Evolutionary conservation across 1,140 invertebrate genomes (phyloP).

Genomic region (Saccostrea cuccullata): DNA sequence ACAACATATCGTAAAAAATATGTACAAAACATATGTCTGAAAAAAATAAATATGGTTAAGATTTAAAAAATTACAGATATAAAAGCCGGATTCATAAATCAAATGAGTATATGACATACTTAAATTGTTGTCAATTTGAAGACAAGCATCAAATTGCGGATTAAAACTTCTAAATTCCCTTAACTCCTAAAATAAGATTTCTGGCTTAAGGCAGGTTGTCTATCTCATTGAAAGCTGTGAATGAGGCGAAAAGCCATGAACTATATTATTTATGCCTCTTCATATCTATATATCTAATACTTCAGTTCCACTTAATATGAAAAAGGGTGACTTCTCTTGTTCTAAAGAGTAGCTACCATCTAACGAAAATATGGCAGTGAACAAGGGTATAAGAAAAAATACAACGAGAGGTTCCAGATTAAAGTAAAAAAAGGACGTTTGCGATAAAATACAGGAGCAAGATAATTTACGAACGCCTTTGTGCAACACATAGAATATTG

Average conservation of each 20-base stretch:
- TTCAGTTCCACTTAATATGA: constrained; percentile 36
- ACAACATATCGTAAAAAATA: not conserved
- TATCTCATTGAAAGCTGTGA: constrained; percentile 5
- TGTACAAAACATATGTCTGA: not conserved
- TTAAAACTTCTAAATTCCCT: not conserved
- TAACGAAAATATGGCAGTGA: not conserved
- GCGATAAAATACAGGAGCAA: not conserved
- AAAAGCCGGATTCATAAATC: not conserved
- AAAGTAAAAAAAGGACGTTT: constrained; percentile 7
- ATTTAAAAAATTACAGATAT: not conserved
- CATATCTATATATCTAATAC: constrained; percentile 15
- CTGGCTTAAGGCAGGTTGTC: not conserved
- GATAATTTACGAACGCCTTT: constrained; percentile 13
- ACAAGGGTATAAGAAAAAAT: not conserved
- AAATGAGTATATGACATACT: not conserved
- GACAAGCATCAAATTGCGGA: not conserved
- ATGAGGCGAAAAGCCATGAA: constrained; percentile 25
- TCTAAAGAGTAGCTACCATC: not conserved
- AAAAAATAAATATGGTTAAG: not conserved
- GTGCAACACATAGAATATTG: constrained; percentile 9
- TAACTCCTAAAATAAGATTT: not conserved
- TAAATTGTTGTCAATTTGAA: not conserved
- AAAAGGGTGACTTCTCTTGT: not conserved
- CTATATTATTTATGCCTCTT: constrained; percentile 29
- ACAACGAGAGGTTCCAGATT: not conserved